phyloP scores from a whole-genome alignment of 2,113 vertebrate species.

The Ciconia maguari region DNA sequence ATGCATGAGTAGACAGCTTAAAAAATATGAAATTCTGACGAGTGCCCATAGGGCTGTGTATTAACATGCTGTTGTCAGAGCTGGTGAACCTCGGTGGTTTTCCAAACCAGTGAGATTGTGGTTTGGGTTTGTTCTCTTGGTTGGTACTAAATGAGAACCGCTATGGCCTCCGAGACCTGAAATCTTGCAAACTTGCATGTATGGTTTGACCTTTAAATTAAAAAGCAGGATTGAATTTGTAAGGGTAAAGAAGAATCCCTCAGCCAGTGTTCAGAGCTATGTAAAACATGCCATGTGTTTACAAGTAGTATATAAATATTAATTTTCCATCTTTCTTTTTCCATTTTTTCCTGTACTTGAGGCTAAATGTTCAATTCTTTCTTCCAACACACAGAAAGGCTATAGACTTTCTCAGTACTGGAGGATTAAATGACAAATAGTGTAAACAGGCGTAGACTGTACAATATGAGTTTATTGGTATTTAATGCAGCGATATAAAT shows the following conservation, averaged over 20 bases:
- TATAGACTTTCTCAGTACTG: not conserved
- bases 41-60: slow-evolving; percentile 44
- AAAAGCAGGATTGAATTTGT: not conserved
- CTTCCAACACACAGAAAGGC: not conserved
- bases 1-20: slow-evolving; percentile 48
- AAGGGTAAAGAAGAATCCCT: not conserved
- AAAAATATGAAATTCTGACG: slow-evolving; percentile 33
- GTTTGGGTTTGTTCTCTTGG: slow-evolving; percentile 13
- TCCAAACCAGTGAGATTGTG: not conserved
- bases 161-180: not conserved
- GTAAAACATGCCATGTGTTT: not conserved
- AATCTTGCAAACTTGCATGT: not conserved
- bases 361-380: slow-evolving; percentile 19
- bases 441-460: not conserved
- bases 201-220: slow-evolving; percentile 31
- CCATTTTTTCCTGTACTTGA: not conserved
- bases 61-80: slow-evolving; percentile 32
- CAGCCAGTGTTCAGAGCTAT: not conserved
- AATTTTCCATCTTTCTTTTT: slow-evolving; percentile 17
- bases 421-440: not conserved
- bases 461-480: not conserved
- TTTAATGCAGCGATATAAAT: not conserved
- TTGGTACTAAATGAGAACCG: not conserved
- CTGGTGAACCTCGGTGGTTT: slow-evolving; percentile 35
- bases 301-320: not conserved